Evolutionary conservation across 1,140 invertebrate genomes (phyloP).

Genomic region (Neomicropteryx cornuta): DNA sequence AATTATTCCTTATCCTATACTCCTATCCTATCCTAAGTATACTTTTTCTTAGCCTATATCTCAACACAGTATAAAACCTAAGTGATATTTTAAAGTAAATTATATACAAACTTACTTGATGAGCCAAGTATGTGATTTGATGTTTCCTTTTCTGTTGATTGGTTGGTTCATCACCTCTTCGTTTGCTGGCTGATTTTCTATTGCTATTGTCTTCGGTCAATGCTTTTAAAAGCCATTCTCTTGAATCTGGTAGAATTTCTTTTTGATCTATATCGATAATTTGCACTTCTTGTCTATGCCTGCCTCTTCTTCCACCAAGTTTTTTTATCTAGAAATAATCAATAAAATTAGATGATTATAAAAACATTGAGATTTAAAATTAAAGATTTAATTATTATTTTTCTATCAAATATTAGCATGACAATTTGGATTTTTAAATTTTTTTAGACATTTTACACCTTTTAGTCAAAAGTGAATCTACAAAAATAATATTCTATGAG

Average conservation of each 20-base stretch:
- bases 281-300: conserved; percentile 40
- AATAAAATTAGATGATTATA: conserved; percentile 1
- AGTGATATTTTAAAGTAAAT: background rate
- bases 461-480: too few species aligned
- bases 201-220: conserved; percentile 61
- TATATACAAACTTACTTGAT: conserved; percentile 45
- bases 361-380: too few species aligned
- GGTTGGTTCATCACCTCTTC: conserved; percentile 50
- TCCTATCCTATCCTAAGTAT: too few species aligned
- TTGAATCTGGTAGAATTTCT: conserved; percentile 66
- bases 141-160: conserved; percentile 73
- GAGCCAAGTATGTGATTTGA: conserved; percentile 92
- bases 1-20: too few species aligned
- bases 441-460: too few species aligned
- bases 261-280: conserved; percentile 78
- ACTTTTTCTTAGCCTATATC: too few species aligned
- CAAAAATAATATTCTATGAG: too few species aligned
- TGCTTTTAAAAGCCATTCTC: conserved; percentile 72
- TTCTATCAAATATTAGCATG: too few species aligned
- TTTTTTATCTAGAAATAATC: conserved; percentile 28
- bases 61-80: too few species aligned
- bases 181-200: conserved; percentile 37
- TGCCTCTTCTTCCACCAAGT: conserved; percentile 34
- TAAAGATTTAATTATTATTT: too few species aligned
- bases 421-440: too few species aligned